Conservation (phyloP, 2,888 invertebrate species). For the Eristalis arbustorum region DNA sequence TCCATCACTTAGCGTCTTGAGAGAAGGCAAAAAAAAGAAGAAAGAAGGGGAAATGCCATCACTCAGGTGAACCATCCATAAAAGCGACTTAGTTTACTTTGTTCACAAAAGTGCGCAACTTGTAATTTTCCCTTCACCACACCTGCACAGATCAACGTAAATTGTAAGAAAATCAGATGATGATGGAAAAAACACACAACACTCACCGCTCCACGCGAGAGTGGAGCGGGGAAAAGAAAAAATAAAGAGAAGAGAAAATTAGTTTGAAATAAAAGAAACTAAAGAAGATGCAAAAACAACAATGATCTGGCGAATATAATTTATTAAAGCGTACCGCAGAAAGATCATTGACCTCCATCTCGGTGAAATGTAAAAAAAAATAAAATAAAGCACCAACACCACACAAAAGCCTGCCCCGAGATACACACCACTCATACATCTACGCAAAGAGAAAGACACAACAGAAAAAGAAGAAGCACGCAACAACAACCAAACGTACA, state of each 20-base stretch:
- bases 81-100: background rate
- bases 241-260: constrained; percentile 28
- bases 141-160: background rate
- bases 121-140: constrained; percentile 45
- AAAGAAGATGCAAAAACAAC: constrained; percentile 51
- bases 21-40: background rate
- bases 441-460: constrained; percentile 34
- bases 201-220: background rate
- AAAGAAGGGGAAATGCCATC: background rate
- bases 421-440: constrained; percentile 10
- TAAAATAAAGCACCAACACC: constrained; percentile 11
- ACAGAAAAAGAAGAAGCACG: constrained; percentile 18
- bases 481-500: constrained; percentile 2
- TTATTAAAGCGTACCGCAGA: constrained; percentile 55
- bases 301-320: constrained; percentile 49
- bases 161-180: background rate
- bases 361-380: constrained; percentile 43
- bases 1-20: background rate
- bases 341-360: constrained; percentile 64
- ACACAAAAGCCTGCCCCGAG: background rate
- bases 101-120: background rate
- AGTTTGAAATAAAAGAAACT: constrained; percentile 40
- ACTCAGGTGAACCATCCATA: background rate
- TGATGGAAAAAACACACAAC: background rate
- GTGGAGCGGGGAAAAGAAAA: background rate